Conservation (phyloP, 2,888 invertebrate species). For the Caenorhabditis japonica region DNA sequence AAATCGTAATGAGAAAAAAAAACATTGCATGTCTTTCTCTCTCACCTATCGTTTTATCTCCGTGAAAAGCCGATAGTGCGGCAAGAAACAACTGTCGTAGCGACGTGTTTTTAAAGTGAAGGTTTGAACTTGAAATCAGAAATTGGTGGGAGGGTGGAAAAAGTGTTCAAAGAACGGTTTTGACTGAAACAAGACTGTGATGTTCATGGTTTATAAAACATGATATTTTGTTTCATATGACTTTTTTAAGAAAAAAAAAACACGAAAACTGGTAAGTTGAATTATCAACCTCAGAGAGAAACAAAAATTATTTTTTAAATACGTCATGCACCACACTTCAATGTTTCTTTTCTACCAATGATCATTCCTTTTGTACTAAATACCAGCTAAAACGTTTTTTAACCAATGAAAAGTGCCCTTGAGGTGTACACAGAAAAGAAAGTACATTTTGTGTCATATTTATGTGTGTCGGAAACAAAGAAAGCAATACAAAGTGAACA, state of each 20-base stretch:
- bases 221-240: too few relatives aligned
- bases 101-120: conserved; percentile 33
- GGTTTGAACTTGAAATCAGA: conserved; percentile 31
- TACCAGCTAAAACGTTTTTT: neutral
- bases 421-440: neutral
- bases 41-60: conserved; percentile 32
- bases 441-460: neutral
- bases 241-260: too few relatives aligned
- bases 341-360: neutral
- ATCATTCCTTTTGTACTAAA: neutral
- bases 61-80: conserved; percentile 38
- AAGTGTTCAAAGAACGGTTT: too few relatives aligned
- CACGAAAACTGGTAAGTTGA: too few relatives aligned
- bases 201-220: too few relatives aligned
- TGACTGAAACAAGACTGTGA: too few relatives aligned
- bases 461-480: neutral
- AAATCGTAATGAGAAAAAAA: conserved; percentile 15
- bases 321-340: conserved; percentile 25
- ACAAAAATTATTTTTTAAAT: neutral
- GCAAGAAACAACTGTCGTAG: conserved; percentile 41
- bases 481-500: neutral
- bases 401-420: neutral
- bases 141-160: neutral
- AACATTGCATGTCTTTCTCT: conserved; percentile 8
- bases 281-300: neutral